Evolutionary conservation across 2,797 vertebrate genomes (phyloP), one percentile per base, ranked within the genome.

Genomic region (Steatocranus sp.): DNA sequence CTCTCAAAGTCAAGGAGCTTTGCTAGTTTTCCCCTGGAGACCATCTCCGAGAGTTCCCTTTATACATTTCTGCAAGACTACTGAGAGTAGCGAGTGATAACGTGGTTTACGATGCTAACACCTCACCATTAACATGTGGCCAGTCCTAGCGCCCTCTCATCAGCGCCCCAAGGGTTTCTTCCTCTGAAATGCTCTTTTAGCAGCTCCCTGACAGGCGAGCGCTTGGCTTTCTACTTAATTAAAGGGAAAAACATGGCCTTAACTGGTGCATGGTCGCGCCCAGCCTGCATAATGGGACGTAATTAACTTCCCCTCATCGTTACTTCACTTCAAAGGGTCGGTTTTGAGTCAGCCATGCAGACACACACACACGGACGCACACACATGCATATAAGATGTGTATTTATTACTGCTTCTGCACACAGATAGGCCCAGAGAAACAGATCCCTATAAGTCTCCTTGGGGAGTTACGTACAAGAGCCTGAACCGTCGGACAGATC

Each of bases 271-370:
- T 97, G 96, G 97, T 96, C 96, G 97, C 96, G 92, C 93, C 97
- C 96, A 96, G 97, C 96, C 97, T 95, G 96, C 96, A 97, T 93
- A 97, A 97, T 97, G 95, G 95, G 97, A 95, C 96, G 97, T 96
- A 98, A 99, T 99, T 98, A 99, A 98, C 97, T 98, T 97, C 97
- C 97, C 98, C 97, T 98, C 97, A 97, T 98, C 97, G 96, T 96
- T 97, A 96, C 96, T 97, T 97, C 97, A 97, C 97, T 97, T 97
- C 96, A 96, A 95, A 97, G 97, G 92, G 90, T 86, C 83, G 91
- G 87, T 92, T 95, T 93, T 91, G 91, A 95, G 93, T 94, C 92
- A 92, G 91, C 88, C 93, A 90, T 84, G 87, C 92, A 89, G 83
- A 85, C 79, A 86, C 82, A 73, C 82, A 51, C 51, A 82, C 79